Percentiles rank a stretch among this genome's conserved stretches.
phyloP scores from a whole-genome alignment of 2,888 invertebrate genomes.

The Therioaphis trifolii region DNA sequence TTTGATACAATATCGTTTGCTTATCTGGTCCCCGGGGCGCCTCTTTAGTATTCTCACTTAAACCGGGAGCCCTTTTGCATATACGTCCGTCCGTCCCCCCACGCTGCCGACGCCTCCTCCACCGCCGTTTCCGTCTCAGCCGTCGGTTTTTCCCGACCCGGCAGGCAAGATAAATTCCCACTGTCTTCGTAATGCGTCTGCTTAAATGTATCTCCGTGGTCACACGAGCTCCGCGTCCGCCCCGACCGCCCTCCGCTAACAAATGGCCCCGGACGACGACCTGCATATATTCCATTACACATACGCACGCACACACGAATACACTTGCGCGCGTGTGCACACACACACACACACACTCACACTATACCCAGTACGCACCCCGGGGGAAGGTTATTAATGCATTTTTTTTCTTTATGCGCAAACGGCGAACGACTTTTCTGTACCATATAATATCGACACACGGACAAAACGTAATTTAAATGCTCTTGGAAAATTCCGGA shows the following conservation, averaged over 20 bases:
- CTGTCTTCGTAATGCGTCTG: slow-evolving; percentile 59
- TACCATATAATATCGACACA: neutral
- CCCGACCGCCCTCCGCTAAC: slow-evolving; percentile 20
- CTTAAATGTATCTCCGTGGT: slow-evolving; percentile 55
- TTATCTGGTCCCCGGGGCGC: slow-evolving; percentile 62
- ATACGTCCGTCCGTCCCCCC: neutral
- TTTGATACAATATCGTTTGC: slow-evolving; percentile 62
- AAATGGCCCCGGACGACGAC: slow-evolving; percentile 60
- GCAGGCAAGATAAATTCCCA: slow-evolving; percentile 60
- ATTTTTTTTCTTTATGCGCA: slow-evolving; percentile 23
- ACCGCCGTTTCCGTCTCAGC: neutral
- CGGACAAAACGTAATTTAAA: slow-evolving; percentile 29
- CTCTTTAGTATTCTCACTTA: slow-evolving; percentile 63
- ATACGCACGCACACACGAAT: neutral
- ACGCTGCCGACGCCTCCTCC: neutral
- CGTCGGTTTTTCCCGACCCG: slow-evolving; percentile 37
- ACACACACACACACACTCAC: neutral
- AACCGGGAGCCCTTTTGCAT: slow-evolving; percentile 57
- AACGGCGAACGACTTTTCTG: neutral
- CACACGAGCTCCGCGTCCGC: slow-evolving; percentile 43
- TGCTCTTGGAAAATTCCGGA: neutral
- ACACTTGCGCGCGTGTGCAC: neutral
- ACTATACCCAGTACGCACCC: neutral
- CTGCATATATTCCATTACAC: slow-evolving; percentile 46
- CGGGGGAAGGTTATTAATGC: slow-evolving; percentile 47